Conservation (phyloP, 2,113 vertebrate species). For the Campylomormyrus numenius region DNA sequence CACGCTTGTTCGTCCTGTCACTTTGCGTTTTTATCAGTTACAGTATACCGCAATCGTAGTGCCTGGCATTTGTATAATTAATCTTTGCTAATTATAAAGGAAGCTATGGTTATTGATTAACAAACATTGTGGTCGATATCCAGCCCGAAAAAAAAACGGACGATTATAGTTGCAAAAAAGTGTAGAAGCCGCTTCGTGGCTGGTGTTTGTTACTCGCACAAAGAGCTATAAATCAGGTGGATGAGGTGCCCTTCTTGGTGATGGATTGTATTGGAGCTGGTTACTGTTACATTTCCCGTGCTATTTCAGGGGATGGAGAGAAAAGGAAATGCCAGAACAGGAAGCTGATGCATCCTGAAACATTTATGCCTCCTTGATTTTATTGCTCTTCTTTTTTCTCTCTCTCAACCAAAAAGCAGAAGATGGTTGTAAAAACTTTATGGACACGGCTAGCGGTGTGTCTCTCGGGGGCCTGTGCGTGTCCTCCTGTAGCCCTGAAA, state of each 20-base stretch:
- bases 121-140: background rate
- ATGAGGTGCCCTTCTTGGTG: background rate
- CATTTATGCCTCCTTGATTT: constrained; percentile 48
- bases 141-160: background rate
- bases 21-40: background rate
- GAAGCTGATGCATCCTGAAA: constrained; percentile 15
- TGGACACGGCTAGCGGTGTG: constrained; percentile 25
- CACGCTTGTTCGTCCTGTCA: background rate
- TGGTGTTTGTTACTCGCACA: background rate
- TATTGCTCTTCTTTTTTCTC: constrained; percentile 39
- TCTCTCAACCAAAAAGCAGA: constrained; percentile 38
- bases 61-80: background rate
- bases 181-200: background rate
- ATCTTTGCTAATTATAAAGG: background rate
- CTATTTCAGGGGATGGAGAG: constrained; percentile 50
- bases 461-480: background rate
- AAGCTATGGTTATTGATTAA: background rate
- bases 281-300: background rate
- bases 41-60: background rate
- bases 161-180: background rate
- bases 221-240: background rate
- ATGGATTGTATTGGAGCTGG: constrained; percentile 6
- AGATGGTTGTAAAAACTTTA: constrained; percentile 36
- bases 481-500: background rate
- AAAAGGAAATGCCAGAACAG: constrained; percentile 41